phyloP scores from a whole-genome alignment of 2,888 invertebrate species.

The Dioctria rufipes region DNA sequence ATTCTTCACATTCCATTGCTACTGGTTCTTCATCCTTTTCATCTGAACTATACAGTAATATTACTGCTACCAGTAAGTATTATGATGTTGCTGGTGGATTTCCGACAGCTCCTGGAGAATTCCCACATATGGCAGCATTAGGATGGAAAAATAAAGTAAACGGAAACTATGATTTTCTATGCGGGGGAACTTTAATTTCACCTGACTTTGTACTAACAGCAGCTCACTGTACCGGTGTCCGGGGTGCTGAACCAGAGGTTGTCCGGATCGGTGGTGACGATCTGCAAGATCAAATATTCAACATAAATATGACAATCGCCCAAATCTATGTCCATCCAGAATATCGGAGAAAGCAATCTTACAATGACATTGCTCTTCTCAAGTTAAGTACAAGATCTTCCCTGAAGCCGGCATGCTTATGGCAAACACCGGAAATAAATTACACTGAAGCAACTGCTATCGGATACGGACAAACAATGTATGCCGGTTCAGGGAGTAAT shows the following conservation, averaged over 20 bases:
- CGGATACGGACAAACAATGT: not conserved
- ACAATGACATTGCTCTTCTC: conserved; percentile 63
- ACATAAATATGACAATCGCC: conserved; percentile 32
- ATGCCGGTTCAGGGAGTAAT: conserved; percentile 24
- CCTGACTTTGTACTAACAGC: conserved; percentile 54
- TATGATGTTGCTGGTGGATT: conserved; percentile 64
- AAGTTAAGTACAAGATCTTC: conserved; percentile 42
- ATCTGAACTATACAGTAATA: too few species aligned
- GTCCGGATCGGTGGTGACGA: conserved; percentile 56
- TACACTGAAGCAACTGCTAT: conserved; percentile 1
- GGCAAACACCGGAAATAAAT: conserved; percentile 3
- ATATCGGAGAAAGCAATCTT: conserved; percentile 51
- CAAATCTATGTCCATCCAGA: conserved; percentile 57
- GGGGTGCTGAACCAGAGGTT: not conserved
- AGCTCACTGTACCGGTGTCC: conserved; percentile 57
- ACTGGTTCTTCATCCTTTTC: too few species aligned
- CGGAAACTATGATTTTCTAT: conserved; percentile 60
- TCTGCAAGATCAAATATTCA: not conserved
- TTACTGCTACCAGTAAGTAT: too few species aligned
- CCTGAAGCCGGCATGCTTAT: conserved; percentile 33
- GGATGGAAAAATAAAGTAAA: conserved; percentile 12
- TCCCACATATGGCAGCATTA: conserved; percentile 62
- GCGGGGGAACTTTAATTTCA: conserved; percentile 57
- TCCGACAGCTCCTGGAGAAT: conserved; percentile 63
- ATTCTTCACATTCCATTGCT: conserved; percentile 57